A percentile compares a stretch with the other conserved stretches of the same genome.
Evolutionary conservation across 2,113 vertebrate species (phyloP).

Genomic region (Carassius auratus): DNA sequence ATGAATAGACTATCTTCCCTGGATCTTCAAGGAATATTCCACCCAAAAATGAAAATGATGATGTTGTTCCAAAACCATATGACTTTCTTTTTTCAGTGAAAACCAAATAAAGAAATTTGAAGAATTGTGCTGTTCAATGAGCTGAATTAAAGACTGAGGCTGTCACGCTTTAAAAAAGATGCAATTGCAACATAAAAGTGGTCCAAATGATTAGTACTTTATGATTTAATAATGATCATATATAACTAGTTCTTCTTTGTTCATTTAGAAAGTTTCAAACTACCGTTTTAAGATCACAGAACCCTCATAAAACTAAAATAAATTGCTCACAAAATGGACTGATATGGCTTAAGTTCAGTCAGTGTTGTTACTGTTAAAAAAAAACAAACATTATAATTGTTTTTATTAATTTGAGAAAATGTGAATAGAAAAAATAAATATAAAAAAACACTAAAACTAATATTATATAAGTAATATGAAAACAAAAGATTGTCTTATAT

Average conservation of each 20-base stretch:
- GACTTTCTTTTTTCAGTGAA: neutral
- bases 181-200: neutral
- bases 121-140: neutral
- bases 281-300: neutral
- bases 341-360: too few relatives aligned
- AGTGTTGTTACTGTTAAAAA: too few relatives aligned
- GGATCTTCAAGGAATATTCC: neutral
- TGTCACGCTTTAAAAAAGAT: neutral
- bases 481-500: neutral
- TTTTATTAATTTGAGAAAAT: too few relatives aligned
- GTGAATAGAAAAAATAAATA: too few relatives aligned
- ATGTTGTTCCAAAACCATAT: neutral
- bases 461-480: neutral
- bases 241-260: neutral
- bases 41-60: neutral
- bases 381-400: too few relatives aligned
- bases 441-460: neutral
- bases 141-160: neutral
- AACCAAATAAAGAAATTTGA: neutral
- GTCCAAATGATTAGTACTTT: neutral
- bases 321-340: too few relatives aligned
- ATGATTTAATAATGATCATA: neutral
- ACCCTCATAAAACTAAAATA: neutral
- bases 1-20: neutral
- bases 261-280: neutral